Percentiles rank a stretch among this genome's conserved stretches.
phyloP scores from a whole-genome alignment of 2,888 invertebrate genomes.

The Brenthis ino region DNA sequence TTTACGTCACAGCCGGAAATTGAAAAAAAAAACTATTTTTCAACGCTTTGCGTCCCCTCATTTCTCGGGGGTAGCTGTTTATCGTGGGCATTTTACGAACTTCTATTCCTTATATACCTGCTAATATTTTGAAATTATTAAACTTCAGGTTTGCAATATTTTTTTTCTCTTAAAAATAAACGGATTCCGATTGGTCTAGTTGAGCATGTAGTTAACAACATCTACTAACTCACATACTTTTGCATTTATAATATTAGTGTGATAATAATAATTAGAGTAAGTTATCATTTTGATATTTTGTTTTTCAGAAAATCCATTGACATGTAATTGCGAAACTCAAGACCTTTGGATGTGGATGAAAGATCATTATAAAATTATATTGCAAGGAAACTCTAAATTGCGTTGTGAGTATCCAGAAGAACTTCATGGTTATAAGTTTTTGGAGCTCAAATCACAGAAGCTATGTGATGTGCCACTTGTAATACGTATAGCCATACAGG shows the following conservation, averaged over 20 bases:
- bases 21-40: too few relatives aligned
- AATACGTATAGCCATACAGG: slow-evolving; percentile 92
- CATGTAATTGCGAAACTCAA: slow-evolving; percentile 94
- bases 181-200: too few relatives aligned
- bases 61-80: too few relatives aligned
- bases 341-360: slow-evolving; percentile 96
- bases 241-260: too few relatives aligned
- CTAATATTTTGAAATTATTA: too few relatives aligned
- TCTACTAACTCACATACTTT: background rate
- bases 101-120: too few relatives aligned
- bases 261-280: background rate
- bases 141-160: too few relatives aligned
- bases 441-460: slow-evolving; percentile 90
- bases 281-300: background rate
- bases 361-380: slow-evolving; percentile 90
- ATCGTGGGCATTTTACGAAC: too few relatives aligned
- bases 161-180: too few relatives aligned
- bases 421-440: slow-evolving; percentile 88
- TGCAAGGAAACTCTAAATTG: slow-evolving; percentile 83
- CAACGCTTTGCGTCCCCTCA: too few relatives aligned
- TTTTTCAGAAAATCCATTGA: slow-evolving; percentile 90
- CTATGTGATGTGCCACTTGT: slow-evolving; percentile 93
- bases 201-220: too few relatives aligned
- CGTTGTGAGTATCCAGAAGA: slow-evolving; percentile 93
- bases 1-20: too few relatives aligned